Percentiles rank a stretch among this genome's conserved stretches.
These are phyloP conservation scores for Mesocentrotus franciscanus DNA, from an alignment of 53 echinoderm and acorn worm species.

Conservation along the genomic window DNA sequence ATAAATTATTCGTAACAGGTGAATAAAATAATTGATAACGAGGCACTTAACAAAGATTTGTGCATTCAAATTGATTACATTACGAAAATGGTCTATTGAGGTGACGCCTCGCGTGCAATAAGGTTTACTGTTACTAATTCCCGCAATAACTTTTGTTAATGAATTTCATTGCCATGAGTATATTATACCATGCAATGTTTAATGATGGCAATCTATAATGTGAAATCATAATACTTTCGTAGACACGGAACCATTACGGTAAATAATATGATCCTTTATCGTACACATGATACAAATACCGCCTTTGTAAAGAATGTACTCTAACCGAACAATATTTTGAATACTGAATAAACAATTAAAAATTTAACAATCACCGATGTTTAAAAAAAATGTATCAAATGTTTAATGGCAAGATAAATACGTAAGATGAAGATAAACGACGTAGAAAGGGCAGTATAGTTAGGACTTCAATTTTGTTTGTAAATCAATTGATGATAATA, in stretches of 20 bases:
- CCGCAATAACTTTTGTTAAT: not conserved
- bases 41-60: too few relatives aligned
- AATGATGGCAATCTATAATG: not conserved
- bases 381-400: not conserved
- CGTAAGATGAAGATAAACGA: not conserved
- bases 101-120: too few relatives aligned
- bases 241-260: not conserved
- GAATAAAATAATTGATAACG: too few relatives aligned
- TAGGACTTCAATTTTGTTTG: too few relatives aligned
- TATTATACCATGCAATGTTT: too few relatives aligned
- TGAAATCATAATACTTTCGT: not conserved
- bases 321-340: not conserved
- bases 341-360: not conserved
- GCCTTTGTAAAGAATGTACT: not conserved
- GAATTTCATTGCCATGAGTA: not conserved
- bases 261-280: not conserved
- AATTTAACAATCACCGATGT: not conserved
- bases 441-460: not conserved
- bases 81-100: too few relatives aligned
- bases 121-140: not conserved
- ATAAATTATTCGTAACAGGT: too few relatives aligned
- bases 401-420: constrained; percentile 36
- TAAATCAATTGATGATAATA: not conserved
- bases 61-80: too few relatives aligned
- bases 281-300: not conserved